These are phyloP conservation scores for Pteropus rufus DNA, from an alignment of 2,797 vertebrate genomes.

Conservation along the genomic window DNA sequence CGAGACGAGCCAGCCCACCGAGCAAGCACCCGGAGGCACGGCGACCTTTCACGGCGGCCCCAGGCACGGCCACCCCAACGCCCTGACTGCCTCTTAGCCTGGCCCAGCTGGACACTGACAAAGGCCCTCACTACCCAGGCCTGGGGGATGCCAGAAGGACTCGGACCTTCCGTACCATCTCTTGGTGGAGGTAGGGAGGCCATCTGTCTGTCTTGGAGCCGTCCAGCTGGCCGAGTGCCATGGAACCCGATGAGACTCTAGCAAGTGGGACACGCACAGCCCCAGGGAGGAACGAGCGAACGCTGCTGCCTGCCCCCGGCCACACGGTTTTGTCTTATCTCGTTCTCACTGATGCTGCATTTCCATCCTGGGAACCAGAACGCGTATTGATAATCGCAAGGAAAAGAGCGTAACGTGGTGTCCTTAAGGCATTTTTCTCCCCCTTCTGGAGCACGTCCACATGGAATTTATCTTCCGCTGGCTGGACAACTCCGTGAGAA, in stretches of 20 bases:
- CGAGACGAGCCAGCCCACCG: rapidly evolving
- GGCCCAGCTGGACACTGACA: rapidly evolving
- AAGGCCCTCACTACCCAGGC: neutral
- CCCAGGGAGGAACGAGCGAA: rapidly evolving
- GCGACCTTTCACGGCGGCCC: rapidly evolving
- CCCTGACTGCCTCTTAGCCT: neutral
- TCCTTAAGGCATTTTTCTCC: neutral
- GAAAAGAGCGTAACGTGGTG: neutral
- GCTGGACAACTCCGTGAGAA: neutral
- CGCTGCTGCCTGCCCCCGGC: rapidly evolving
- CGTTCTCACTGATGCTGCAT: neutral
- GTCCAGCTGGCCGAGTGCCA: rapidly evolving
- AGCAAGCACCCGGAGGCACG: rapidly evolving
- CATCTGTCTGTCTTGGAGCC: rapidly evolving
- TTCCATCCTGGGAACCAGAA: neutral
- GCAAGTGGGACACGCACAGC: rapidly evolving
- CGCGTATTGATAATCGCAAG: no score
- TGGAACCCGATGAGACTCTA: rapidly evolving
- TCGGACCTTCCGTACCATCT: rapidly evolving
- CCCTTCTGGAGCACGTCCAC: rapidly evolving
- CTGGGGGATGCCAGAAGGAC: neutral
- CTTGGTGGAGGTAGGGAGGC: neutral
- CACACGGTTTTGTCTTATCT: neutral
- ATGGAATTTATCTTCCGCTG: rapidly evolving
- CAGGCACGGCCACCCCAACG: rapidly evolving